Evolutionary conservation across 2,888 invertebrate genomes (phyloP).

Genomic region (Melanchra persicariae): DNA sequence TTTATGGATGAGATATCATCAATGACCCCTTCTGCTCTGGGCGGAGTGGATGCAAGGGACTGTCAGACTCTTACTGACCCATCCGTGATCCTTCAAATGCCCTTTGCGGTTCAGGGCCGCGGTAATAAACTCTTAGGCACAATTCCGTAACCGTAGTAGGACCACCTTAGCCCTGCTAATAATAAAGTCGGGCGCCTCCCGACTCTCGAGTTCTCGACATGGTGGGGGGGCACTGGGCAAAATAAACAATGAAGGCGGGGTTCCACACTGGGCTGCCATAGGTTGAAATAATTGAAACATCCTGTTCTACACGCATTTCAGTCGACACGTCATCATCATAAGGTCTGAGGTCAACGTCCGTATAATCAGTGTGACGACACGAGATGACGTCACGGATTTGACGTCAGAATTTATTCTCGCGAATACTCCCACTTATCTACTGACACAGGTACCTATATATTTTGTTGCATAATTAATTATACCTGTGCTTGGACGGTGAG

Average conservation of each 20-base stretch:
- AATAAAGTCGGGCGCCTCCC: background rate
- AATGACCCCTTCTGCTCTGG: no score
- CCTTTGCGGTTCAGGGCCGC: no score
- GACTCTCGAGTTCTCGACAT: no score
- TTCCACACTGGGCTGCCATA: slow-evolving; percentile 7
- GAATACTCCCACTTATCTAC: slow-evolving; percentile 23
- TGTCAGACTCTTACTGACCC: no score
- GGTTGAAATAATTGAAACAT: slow-evolving; percentile 13
- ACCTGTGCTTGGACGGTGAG: slow-evolving; percentile 7
- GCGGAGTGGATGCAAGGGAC: no score
- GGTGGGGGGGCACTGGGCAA: background rate
- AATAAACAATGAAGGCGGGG: slow-evolving; percentile 15
- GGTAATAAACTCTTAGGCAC: no score
- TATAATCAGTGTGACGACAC: slow-evolving; percentile 39
- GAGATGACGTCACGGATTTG: slow-evolving; percentile 36
- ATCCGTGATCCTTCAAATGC: no score
- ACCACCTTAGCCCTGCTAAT: background rate
- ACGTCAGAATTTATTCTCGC: slow-evolving; percentile 36
- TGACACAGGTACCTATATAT: slow-evolving; percentile 33
- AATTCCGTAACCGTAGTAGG: no score
- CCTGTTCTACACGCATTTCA: slow-evolving; percentile 9
- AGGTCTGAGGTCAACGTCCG: slow-evolving; percentile 37
- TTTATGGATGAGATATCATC: no score
- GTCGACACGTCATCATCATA: slow-evolving; percentile 32
- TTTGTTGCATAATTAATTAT: slow-evolving; percentile 22